Evolutionary conservation across 1,140 invertebrate species (phyloP).

Genomic region (Cydia strobilella): DNA sequence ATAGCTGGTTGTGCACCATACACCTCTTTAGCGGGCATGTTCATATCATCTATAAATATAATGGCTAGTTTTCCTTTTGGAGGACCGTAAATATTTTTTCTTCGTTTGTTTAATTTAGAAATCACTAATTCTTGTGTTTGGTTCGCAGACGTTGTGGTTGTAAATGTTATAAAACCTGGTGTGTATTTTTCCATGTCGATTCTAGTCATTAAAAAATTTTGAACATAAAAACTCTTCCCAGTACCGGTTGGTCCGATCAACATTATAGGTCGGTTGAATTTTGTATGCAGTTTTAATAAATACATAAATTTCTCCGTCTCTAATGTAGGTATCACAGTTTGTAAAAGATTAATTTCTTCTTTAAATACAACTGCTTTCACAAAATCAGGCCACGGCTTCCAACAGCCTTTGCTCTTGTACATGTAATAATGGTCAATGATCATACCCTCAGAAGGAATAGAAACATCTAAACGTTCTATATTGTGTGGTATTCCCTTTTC

Average conservation of each 20-base stretch:
- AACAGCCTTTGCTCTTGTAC: slow-evolving; percentile 87
- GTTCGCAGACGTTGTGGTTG: slow-evolving; percentile 92
- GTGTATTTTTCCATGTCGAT: slow-evolving; percentile 87
- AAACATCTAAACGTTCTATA: slow-evolving; percentile 85
- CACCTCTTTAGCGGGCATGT: slow-evolving; percentile 92
- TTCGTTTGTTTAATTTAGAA: slow-evolving; percentile 90
- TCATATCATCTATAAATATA: slow-evolving; percentile 96
- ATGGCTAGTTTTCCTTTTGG: slow-evolving; percentile 87
- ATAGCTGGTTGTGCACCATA: slow-evolving; percentile 95
- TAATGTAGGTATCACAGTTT: slow-evolving; percentile 91
- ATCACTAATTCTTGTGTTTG: slow-evolving; percentile 94
- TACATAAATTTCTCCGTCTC: slow-evolving; percentile 90
- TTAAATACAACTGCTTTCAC: slow-evolving; percentile 81
- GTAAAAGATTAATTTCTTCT: slow-evolving; percentile 85
- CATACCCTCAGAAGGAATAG: slow-evolving; percentile 86
- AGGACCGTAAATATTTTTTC: slow-evolving; percentile 91
- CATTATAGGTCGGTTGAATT: slow-evolving; percentile 85
- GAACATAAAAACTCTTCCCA: slow-evolving; percentile 94
- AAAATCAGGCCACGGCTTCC: slow-evolving; percentile 88
- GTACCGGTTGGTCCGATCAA: slow-evolving; percentile 95
- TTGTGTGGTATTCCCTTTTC: slow-evolving; percentile 84
- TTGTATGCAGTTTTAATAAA: slow-evolving; percentile 85
- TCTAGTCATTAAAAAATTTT: slow-evolving; percentile 91
- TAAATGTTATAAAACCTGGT: slow-evolving; percentile 93
- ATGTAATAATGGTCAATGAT: slow-evolving; percentile 91